These are phyloP conservation scores for Chydorus sphaericus DNA, from an alignment of 2,888 invertebrate genomes.

Conservation along the genomic window DNA sequence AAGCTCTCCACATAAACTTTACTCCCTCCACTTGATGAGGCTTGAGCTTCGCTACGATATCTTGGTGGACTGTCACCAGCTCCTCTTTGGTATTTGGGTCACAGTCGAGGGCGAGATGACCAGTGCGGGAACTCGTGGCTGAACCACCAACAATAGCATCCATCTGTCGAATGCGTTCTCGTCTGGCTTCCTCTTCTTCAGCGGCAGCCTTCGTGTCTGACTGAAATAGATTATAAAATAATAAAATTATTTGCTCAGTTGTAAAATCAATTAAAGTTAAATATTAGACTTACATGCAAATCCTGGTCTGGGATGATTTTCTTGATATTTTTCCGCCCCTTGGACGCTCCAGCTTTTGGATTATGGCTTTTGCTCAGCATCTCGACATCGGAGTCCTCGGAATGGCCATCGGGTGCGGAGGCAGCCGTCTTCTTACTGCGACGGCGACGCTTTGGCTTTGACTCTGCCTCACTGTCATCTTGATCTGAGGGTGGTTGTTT, in stretches of 20 bases:
- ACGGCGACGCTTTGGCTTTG: slow-evolving; percentile 15
- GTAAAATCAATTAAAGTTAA: background rate
- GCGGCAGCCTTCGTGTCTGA: slow-evolving; percentile 78
- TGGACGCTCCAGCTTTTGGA: slow-evolving; percentile 21
- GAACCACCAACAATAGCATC: slow-evolving; percentile 56
- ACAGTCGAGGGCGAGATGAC: slow-evolving; percentile 44
- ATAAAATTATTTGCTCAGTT: background rate
- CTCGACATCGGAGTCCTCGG: slow-evolving; percentile 12
- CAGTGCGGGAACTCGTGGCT: slow-evolving; percentile 25
- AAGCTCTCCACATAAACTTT: slow-evolving; percentile 89
- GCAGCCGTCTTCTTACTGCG: slow-evolving; percentile 9
- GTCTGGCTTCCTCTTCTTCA: slow-evolving; percentile 73
- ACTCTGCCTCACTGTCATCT: slow-evolving; percentile 12
- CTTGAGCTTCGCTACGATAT: slow-evolving; percentile 52
- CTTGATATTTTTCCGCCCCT: slow-evolving; percentile 52
- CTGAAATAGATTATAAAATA: slow-evolving; percentile 34
- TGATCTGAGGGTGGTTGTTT: no score
- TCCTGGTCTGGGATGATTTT: slow-evolving; percentile 40
- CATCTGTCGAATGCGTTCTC: slow-evolving; percentile 76
- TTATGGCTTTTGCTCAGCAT: slow-evolving; percentile 8
- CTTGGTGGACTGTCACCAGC: slow-evolving; percentile 59
- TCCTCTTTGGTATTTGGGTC: slow-evolving; percentile 69
- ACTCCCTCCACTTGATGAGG: slow-evolving; percentile 55
- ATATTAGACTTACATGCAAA: slow-evolving; percentile 27
- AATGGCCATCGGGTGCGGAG: background rate